Evolutionary conservation across 2,888 invertebrate genomes (phyloP), one percentile per base, ranked within the genome.

Genomic region (Ophion costatus): DNA sequence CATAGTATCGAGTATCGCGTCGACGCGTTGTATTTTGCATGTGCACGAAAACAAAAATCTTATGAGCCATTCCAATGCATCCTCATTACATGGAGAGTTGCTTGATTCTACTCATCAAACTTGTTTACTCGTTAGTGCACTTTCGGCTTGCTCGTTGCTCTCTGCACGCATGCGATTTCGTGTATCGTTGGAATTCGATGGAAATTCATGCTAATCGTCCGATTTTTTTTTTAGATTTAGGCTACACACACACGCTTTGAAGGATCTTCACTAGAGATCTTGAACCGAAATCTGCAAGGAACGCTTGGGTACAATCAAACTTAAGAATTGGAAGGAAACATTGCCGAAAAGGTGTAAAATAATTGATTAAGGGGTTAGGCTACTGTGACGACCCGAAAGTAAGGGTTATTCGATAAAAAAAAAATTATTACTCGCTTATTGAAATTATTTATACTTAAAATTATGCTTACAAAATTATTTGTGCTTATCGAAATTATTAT

Each of bases 1-100:
- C 80, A 67, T 76, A 71, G 73, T 84, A 84, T 74, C 67, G 83
- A 70, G 63, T 77, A 51, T 64, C 57, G 51, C 51, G 51, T 74
- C 66, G 11, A 33, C 38, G 42, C 56, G 22, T 75, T n/a, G 63
- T 33, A 45, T 51, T 64, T 57, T 70, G 84, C 82, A 84, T 75
- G 80, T 74, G 84, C 83, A 84, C 56, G 80, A 70, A 24, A 17
- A 78, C 42, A 64, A 75, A 51, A 56, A 66, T 73, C 42, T 7
- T 45, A 22, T 29, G 11, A 76, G n/a, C n/a, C 64, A 29, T 71
- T 80, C 59, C 3, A 66, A 45, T 57, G 67, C 76, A 61, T 69
- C 22, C 66, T 61, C 24, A 51, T 61, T 67, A 17, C 10, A 51
- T 5, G 29, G 63, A 29, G 7, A 64, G 22, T 67, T 42, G 24